Evolutionary conservation across 2,888 invertebrate species (phyloP), one percentile per base, ranked within the genome.

Genomic region (Dolichomitus sp.): DNA sequence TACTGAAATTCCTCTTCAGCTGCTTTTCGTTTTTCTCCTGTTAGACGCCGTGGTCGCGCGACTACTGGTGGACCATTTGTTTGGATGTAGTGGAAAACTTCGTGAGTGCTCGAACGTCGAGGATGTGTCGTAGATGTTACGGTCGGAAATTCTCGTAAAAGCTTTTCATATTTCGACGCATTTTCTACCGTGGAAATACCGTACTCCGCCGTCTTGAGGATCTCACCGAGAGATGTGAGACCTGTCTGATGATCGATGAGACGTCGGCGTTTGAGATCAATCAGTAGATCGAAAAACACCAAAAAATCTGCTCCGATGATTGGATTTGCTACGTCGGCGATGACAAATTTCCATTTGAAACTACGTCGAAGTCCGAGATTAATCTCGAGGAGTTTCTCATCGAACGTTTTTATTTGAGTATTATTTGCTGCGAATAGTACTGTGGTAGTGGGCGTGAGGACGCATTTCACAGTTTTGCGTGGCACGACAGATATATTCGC

Each of bases 61-160:
- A 82, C 82, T 2, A 91, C 88, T 0, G 93, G 92, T 23, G 91
- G 90, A 5, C 92, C 93, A 0, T 84, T 81, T 4, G 93, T 92
- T 69, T 89, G 82, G 1, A 93, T 92, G 63, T 88, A 82, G 74
- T 92, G 93, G 3, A 33, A 19, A 2, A 11, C 30, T 50, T 4
- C 19, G 9, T 52, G 52, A 1, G 19, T 52, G 52, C 6, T 11
- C 1, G 23, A 6, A 2, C 6, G 0, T 1, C 23, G 23, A 23
- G 72, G 12, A 73, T 40, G 59, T 40, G 80, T 33, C 27, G 76
- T 17, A 11, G 76, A 78, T 7, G 69, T 14, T 37, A 81, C 59
- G 12, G 19, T 54, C 23, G 30, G 54, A 63, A 72, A 80, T 3
- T 74, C 69, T 6, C 11, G 45, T 6, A 83, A 19, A 6, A 74